Percentiles rank a stretch among this genome's conserved stretches.
Conservation (phyloP, 64 coral and sea anemone genomes). For the Pachyseris speciosa region DNA sequence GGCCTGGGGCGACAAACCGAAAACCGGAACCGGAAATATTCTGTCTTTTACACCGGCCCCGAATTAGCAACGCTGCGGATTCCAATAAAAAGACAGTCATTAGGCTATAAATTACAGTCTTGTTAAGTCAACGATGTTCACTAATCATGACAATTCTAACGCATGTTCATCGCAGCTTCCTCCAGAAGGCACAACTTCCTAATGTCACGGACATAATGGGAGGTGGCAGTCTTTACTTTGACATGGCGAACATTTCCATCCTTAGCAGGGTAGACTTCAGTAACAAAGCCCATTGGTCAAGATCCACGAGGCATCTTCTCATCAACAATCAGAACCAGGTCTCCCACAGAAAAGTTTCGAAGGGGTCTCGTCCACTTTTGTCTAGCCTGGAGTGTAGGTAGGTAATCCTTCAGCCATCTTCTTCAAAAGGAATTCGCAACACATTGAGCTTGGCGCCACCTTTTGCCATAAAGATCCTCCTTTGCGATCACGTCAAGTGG, state of each 20-base stretch:
- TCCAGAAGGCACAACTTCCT: constrained; percentile 39
- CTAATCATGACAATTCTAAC: too few relatives aligned
- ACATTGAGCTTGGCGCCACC: constrained; percentile 2
- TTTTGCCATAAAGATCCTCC: background rate
- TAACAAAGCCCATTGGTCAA: too few relatives aligned
- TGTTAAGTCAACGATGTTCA: too few relatives aligned
- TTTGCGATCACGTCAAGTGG: background rate
- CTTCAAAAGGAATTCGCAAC: background rate
- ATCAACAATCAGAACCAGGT: background rate
- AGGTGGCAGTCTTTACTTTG: too few relatives aligned
- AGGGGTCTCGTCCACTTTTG: background rate
- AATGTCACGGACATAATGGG: background rate
- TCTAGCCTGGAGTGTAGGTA: too few relatives aligned
- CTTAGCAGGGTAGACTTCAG: too few relatives aligned
- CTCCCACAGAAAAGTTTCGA: background rate
- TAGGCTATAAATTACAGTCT: background rate
- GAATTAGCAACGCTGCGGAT: background rate
- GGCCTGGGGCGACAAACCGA: too few relatives aligned
- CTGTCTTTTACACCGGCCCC: background rate
- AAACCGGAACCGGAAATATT: too few relatives aligned
- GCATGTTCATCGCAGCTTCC: too few relatives aligned
- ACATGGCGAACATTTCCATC: too few relatives aligned
- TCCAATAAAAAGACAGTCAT: too few relatives aligned
- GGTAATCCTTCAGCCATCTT: constrained; percentile 45
- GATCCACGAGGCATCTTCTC: too few relatives aligned